Evolutionary conservation across 2,888 invertebrate genomes (phyloP), one percentile per base, ranked within the genome.

Genomic region (Mesorhabditis sp.): DNA sequence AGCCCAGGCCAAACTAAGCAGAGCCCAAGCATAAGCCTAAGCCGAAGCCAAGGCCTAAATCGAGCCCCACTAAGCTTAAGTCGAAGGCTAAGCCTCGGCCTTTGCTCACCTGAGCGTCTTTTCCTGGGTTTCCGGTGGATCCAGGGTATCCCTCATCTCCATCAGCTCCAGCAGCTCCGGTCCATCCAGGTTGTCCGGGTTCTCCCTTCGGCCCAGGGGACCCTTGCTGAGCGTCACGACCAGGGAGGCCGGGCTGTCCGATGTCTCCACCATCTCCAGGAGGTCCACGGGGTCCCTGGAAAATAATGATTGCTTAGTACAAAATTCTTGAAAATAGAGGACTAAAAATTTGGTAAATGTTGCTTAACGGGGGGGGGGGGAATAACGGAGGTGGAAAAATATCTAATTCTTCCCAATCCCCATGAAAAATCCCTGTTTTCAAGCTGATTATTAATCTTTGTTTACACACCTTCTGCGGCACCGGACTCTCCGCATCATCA

Each of bases 141-240:
- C 63, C 63, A 7, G n/a, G 15, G 6, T 7, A 7, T 28, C 63
- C 63, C 15, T 62, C 13, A 7, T 62, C 63, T 62, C 63, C 63
- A 28, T 62, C 63, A 7, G 63, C 13, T 62, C 63, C 63, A 13
- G 63, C n/a, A 15, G 63, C 63, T 62, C 63, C 63, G 41, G 63
- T 7, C 15, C 15, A 7, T 62, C 63, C 63, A 7, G 63, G 63
- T 15, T 13, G 13, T 62, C 63, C 63, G 10, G 10, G 63, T 7
- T 62, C 63, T 15, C 63, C 63, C 63, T 7, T 13, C 15, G 63
- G 63, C n/a, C 58, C 58, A n/a, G 58, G 10, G 7, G 7, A n/a
- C 2, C 58, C 58, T 50, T 10, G 58, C n/a, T 10, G 58, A 50
- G 58, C 58, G 2, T 50, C 58, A 13, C 58, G 7, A 13, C 58